Conservation (phyloP, 2,113 vertebrate species). For the Myotis lucifugus region DNA sequence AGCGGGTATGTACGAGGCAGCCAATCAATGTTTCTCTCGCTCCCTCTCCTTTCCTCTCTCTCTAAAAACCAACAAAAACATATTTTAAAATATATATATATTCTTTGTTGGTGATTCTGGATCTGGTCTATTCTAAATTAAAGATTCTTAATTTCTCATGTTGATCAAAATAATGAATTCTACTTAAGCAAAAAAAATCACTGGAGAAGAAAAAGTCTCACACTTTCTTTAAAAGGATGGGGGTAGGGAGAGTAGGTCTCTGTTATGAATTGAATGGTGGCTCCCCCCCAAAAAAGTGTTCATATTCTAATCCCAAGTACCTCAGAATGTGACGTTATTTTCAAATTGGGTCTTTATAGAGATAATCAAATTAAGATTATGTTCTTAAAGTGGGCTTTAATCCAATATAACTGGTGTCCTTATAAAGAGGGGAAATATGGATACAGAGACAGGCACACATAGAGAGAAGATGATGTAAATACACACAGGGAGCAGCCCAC, state of each 20-base stretch:
- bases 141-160: background rate
- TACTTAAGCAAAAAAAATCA: background rate
- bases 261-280: background rate
- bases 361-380: background rate
- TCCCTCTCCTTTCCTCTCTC: too few relatives aligned
- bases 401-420: background rate
- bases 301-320: background rate
- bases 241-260: background rate
- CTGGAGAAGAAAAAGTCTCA: background rate
- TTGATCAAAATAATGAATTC: background rate
- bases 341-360: background rate
- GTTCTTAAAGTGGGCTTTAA: background rate
- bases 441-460: background rate
- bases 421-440: background rate
- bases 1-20: too few relatives aligned
- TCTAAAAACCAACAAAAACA: too few relatives aligned
- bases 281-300: background rate
- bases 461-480: background rate
- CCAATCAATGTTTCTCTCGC: too few relatives aligned
- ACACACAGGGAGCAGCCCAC: too few relatives aligned
- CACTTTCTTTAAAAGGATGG: background rate
- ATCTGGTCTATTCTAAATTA: background rate
- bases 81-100: background rate
- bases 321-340: background rate
- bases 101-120: background rate